Percentiles rank a stretch among this genome's conserved stretches.
Evolutionary conservation across 35 echinoderm and acorn worm genomes (phyloP).

Genomic region (Chiridota heheva): DNA sequence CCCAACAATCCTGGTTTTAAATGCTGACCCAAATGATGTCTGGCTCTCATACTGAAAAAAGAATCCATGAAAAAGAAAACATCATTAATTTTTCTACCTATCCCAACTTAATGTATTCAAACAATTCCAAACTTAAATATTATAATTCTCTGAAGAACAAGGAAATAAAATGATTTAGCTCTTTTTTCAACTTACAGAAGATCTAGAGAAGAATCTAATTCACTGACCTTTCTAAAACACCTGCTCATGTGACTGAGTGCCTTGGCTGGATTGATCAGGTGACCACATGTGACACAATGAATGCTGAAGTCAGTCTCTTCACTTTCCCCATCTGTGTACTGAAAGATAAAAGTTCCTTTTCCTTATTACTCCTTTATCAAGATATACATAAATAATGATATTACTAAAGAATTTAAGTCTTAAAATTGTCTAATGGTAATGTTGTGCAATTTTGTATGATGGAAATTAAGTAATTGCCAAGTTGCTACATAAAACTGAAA

Average conservation of each 20-base stretch:
- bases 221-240: slow-evolving; percentile 89
- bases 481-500: too few relatives aligned
- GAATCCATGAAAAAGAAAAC: neutral
- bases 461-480: too few relatives aligned
- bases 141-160: too few relatives aligned
- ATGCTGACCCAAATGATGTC: slow-evolving; percentile 98
- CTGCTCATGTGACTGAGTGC: slow-evolving; percentile 90
- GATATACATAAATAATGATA: too few relatives aligned
- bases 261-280: slow-evolving; percentile 76
- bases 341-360: neutral
- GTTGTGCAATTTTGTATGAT: too few relatives aligned
- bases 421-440: too few relatives aligned
- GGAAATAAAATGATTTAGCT: too few relatives aligned
- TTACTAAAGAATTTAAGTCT: too few relatives aligned
- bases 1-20: slow-evolving; percentile 94
- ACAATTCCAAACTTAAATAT: too few relatives aligned
- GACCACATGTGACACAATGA: slow-evolving; percentile 96
- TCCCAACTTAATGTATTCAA: too few relatives aligned
- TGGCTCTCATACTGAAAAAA: slow-evolving; percentile 96
- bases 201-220: neutral
- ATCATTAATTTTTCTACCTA: too few relatives aligned
- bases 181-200: neutral
- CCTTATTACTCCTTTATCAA: too few relatives aligned
- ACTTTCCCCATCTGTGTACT: slow-evolving; percentile 69
- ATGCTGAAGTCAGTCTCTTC: slow-evolving; percentile 88